Base-by-base conservation (phyloP, 1,140 invertebrate genomes). In the Chlorops oryzae region DNA sequence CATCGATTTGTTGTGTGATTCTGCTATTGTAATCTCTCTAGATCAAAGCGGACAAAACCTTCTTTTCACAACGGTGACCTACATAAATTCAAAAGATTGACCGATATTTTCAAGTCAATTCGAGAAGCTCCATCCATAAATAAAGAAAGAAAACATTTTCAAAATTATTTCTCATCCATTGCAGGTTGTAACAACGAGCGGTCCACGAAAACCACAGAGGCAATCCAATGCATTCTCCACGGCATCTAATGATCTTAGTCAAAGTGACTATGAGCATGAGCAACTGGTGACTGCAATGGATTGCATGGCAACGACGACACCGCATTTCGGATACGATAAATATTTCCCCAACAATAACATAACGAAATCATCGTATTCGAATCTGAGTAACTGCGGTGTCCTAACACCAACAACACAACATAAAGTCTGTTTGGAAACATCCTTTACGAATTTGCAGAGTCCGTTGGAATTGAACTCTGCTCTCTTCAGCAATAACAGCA, bases 141-240 rank as follows among this genome's bases (percentile, higher is more conserved):
- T n/a, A n/a, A n/a, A n/a, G n/a, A n/a, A n/a, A n/a, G n/a, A n/a
- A n/a, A n/a, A n/a, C n/a, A n/a, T n/a, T n/a, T n/a, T n/a, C n/a
- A n/a, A 32, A 47, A 45, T 32, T 52, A 38, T 47, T 54, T 42
- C 52, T 55, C 60, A 56, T 38, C 17, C 34, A 28, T 68, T 63
- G n/a, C 69, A 87, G 85, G 85, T 88, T 81, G 79, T 87, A 82
- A 84, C 82, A 45, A 81, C 81, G 50, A 75, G 83, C 67, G 85
- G 85, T 38, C 82, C 84, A 51, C 77, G 80, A 42, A 87, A 87
- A 68, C 84, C 84, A 6, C 82, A 83, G 63, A 77, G 84, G 23
- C 69, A 72, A 50, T 71, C 70, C 5, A 72, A 72, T 59, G 69
- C 65, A 41, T 70, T 72, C 55, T 62, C 63, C 25, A 68, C 57